A percentile compares a stretch with the other conserved stretches of the same genome.
phyloP scores from a whole-genome alignment of 2,888 invertebrate species.

The Andricus curvator region DNA sequence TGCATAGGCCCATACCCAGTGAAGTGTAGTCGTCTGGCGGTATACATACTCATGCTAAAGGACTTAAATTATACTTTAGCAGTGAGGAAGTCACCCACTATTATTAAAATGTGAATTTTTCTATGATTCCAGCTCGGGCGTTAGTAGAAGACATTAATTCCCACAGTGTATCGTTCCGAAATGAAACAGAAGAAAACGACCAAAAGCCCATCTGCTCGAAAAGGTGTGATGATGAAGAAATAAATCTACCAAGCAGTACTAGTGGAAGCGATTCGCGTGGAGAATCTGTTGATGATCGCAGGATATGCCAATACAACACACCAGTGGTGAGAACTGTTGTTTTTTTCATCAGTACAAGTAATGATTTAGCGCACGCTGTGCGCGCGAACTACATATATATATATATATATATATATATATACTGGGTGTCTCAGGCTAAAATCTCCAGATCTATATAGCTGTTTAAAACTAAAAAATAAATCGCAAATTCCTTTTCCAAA shows the following conservation, averaged over 20 bases:
- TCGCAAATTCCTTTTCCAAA: no score
- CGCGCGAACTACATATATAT: no score
- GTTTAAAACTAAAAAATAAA: no score
- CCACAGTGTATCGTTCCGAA: conserved; percentile 9
- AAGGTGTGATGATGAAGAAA: conserved; percentile 5
- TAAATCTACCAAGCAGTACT: conserved; percentile 17
- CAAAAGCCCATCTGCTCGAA: neutral
- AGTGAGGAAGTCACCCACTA: no score
- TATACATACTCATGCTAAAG: no score
- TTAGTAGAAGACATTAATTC: neutral
- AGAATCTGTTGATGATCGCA: conserved; percentile 56
- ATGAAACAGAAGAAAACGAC: neutral
- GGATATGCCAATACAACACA: conserved; percentile 60
- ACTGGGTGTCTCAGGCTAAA: no score
- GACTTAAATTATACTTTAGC: no score
- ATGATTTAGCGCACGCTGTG: no score
- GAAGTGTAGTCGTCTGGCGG: no score
- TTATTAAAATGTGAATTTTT: neutral
- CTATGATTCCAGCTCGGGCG: neutral
- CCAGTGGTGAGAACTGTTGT: neutral
- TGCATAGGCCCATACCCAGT: no score
- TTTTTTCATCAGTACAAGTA: neutral
- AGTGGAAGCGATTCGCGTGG: conserved; percentile 57
- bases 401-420: no score
- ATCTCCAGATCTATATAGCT: no score